Percentiles rank a stretch among this genome's conserved stretches.
These are phyloP conservation scores for Microctenopoma lineatum DNA, from an alignment of 2,797 vertebrate genomes.

Conservation along the genomic window DNA sequence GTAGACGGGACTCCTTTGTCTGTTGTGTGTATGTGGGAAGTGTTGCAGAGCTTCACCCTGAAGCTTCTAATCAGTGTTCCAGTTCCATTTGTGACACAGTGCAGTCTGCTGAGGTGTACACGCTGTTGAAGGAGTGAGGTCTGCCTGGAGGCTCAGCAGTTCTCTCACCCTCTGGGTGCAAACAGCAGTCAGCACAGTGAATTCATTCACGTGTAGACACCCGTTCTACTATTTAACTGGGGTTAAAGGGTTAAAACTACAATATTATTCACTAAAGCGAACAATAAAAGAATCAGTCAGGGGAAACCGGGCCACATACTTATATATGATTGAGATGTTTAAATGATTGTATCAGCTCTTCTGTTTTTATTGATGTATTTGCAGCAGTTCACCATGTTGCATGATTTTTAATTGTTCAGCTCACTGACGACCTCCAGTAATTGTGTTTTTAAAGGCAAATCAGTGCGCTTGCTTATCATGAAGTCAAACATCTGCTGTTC, in stretches of 20 bases:
- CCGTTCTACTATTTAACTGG: no score
- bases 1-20: no score
- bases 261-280: no score
- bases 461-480: no score
- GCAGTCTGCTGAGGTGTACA: neutral
- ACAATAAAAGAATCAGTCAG: no score
- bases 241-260: no score
- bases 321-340: no score
- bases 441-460: no score
- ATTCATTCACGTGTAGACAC: no score
- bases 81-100: neutral
- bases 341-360: neutral
- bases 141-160: neutral
- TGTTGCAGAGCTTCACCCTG: neutral
- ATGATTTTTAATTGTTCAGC: constrained; percentile 30
- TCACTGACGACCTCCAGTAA: no score
- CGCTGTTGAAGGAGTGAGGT: constrained; percentile 11
- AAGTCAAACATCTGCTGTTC: no score
- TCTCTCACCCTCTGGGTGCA: constrained; percentile 8
- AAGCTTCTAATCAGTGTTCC: neutral
- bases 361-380: constrained; percentile 2
- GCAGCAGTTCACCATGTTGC: neutral
- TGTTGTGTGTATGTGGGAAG: neutral
- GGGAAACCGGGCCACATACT: no score
- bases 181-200: neutral